Base-by-base conservation (phyloP, 2,797 vertebrate species). In the Vireo griseus region DNA sequence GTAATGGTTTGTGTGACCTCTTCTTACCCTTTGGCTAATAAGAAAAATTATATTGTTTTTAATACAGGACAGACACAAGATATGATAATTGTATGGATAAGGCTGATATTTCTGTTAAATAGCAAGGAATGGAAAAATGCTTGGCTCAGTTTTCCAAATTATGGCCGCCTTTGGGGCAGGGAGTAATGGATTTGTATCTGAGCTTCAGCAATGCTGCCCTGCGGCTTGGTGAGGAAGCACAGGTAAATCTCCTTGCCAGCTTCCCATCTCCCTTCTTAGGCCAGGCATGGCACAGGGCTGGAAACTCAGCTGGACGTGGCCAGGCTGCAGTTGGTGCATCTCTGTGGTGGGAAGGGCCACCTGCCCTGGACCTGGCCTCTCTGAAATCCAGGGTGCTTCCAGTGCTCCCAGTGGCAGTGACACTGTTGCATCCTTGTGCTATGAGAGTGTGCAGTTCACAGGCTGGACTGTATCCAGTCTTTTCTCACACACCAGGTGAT, bases 11-110 rank as follows among this genome's bases (percentile, higher is more conserved):
- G 29, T 74, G 51, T 40, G 88, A 96, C 96, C 95, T 96, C 94
- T 96, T 77, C 75, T 95, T 96, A 96, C 89, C 88, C 94, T 97
- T 97, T 90, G 62, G 42, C 76, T 97, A 95, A 91, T 92, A 90
- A 93, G 95, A 96, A 97, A 94, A 97, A 96, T 80, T 5, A 7
- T 9, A 18, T 16, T 92, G 74, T 94, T 96, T 95, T 91, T 51
- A 83, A 75, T 77, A 67, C 13, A 86, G 75, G 79, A 50, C 35
- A 68, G 67, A 72, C 37, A 72, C 28, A 77, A 37, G 33, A 28
- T 86, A 37, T 10, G 21, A 26, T 86, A 84, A 71, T 80, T 16
- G 61, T 13, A 48, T 58, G 58, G 58, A 10, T 85, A 62, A 21
- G 6, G 21, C 48, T 17, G 13, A 8, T 80, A 51, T 11, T 85